Conservation (phyloP, 2,888 invertebrate species). For the Drosophila recens region DNA sequence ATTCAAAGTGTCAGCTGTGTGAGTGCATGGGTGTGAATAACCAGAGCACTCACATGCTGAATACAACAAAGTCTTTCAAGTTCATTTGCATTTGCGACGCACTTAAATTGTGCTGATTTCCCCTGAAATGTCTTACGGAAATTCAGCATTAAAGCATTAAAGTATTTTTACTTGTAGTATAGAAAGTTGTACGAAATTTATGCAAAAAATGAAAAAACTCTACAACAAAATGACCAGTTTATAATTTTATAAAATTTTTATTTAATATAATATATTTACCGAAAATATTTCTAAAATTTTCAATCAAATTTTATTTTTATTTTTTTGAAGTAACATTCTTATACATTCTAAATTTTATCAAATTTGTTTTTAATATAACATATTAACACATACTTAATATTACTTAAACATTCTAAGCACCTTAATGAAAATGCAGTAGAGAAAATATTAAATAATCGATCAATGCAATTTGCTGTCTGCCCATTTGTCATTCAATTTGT, state of each 20-base stretch:
- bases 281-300: neutral
- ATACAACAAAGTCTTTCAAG: conserved; percentile 49
- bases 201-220: too few relatives aligned
- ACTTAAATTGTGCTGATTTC: conserved; percentile 40
- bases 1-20: conserved; percentile 39
- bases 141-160: neutral
- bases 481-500: conserved; percentile 51
- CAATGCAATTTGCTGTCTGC: conserved; percentile 21
- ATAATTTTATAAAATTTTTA: too few relatives aligned
- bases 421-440: neutral
- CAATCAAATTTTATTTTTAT: too few relatives aligned
- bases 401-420: too few relatives aligned
- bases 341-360: too few relatives aligned
- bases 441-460: conserved; percentile 33
- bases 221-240: too few relatives aligned
- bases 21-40: conserved; percentile 9
- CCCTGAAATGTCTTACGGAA: conserved; percentile 15
- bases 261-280: too few relatives aligned
- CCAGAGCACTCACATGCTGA: neutral
- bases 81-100: conserved; percentile 41
- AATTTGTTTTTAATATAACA: too few relatives aligned
- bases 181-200: neutral
- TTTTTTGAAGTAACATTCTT: too few relatives aligned
- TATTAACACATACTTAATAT: too few relatives aligned
- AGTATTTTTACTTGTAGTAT: neutral